Conservation (phyloP, 2,888 invertebrate genomes). For the Silvanus unidentatus region DNA sequence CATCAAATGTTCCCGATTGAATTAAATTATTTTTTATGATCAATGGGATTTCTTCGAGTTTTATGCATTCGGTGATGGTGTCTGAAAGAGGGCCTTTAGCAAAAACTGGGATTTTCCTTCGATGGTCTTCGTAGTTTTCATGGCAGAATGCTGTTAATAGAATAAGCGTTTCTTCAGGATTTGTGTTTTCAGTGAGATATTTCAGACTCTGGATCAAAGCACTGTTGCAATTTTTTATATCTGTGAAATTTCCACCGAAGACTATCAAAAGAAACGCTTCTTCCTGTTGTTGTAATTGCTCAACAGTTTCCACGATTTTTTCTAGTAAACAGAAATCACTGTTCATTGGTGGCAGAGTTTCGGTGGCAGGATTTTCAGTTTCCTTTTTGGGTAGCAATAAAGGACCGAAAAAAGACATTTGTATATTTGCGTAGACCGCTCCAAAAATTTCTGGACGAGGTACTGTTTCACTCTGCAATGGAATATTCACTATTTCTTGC, state of each 20-base stretch:
- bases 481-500: slow-evolving; percentile 14
- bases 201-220: slow-evolving; percentile 35
- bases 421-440: no score
- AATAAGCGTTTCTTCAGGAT: slow-evolving; percentile 30
- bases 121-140: not conserved
- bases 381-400: no score
- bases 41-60: slow-evolving; percentile 31
- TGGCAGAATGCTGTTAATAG: slow-evolving; percentile 33
- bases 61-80: slow-evolving; percentile 19
- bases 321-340: slow-evolving; percentile 30
- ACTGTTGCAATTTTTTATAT: slow-evolving; percentile 29
- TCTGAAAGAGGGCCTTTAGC: slow-evolving; percentile 22
- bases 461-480: slow-evolving; percentile 2
- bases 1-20: no score
- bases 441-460: no score
- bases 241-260: slow-evolving; percentile 29
- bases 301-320: slow-evolving; percentile 28
- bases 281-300: slow-evolving; percentile 22
- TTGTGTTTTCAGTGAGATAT: slow-evolving; percentile 32
- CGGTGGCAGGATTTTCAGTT: no score
- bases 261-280: slow-evolving; percentile 31
- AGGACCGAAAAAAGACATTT: no score
- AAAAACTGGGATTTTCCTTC: slow-evolving; percentile 19
- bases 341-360: no score
- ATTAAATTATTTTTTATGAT: slow-evolving; percentile 24